These are phyloP conservation scores for Lagopus muta DNA, from an alignment of 2,113 vertebrate species.

Conservation along the genomic window DNA sequence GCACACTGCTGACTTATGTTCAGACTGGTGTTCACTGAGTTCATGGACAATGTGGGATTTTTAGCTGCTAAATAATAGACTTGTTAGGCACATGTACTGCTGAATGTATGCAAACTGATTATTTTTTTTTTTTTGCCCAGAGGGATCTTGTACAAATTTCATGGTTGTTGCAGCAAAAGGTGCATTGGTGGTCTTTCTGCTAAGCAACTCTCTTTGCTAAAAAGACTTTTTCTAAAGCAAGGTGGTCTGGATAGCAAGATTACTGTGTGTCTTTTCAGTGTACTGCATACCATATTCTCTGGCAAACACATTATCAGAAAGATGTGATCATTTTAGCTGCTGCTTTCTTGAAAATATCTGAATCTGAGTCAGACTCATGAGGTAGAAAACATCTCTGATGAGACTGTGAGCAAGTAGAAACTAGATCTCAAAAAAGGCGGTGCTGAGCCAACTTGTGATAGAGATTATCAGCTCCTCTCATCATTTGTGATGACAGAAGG, in stretches of 20 bases:
- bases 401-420: slow-evolving; percentile 39
- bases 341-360: not conserved
- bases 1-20: not conserved
- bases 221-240: not conserved
- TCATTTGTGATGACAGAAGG: slow-evolving; percentile 8
- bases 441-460: not conserved
- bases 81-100: not conserved
- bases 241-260: not conserved
- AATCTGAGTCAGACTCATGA: not conserved
- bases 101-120: not conserved
- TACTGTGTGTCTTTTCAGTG: not conserved
- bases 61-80: not conserved
- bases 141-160: not conserved
- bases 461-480: slow-evolving; percentile 31
- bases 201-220: not conserved
- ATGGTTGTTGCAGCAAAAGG: not conserved
- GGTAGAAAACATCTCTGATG: not conserved
- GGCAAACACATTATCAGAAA: not conserved
- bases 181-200: not conserved
- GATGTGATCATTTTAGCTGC: not conserved
- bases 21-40: not conserved
- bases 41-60: not conserved
- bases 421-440: slow-evolving; percentile 29
- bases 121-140: not conserved
- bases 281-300: not conserved